A percentile compares a stretch with the other conserved stretches of the same genome.
Evolutionary conservation across 1,140 invertebrate genomes (phyloP).

Genomic region (Trypoxylus dichotomus): DNA sequence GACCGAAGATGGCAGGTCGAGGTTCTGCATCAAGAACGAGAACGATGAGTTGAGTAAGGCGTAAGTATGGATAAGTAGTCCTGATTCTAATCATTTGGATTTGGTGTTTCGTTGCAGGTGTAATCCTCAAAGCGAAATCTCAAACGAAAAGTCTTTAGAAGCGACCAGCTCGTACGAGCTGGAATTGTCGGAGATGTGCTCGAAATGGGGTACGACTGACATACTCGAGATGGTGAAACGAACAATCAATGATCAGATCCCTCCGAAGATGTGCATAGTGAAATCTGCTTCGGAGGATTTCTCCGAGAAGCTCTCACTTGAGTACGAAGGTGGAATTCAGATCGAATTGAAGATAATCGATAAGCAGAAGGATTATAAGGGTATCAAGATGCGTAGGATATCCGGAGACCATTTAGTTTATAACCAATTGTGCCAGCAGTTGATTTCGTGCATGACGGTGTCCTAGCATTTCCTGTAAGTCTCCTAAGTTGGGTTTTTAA

Average conservation of each 20-base stretch:
- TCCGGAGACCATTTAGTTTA: constrained; percentile 90
- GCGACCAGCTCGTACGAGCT: constrained; percentile 48
- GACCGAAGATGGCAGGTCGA: neutral
- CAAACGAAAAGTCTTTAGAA: neutral
- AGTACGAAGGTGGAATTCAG: constrained; percentile 83
- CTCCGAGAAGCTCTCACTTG: constrained; percentile 58
- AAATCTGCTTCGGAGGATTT: constrained; percentile 53
- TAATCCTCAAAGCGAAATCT: neutral
- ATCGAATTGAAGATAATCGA: constrained; percentile 83
- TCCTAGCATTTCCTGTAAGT: constrained; percentile 55
- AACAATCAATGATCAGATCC: constrained; percentile 74
- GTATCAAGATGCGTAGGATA: constrained; percentile 86
- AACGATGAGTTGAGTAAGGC: neutral
- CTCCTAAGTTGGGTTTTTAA: neutral
- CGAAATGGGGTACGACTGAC: constrained; percentile 73
- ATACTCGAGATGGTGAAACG: constrained; percentile 82
- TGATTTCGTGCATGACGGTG: constrained; percentile 85
- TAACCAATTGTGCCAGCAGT: constrained; percentile 85
- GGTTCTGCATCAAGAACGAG: neutral
- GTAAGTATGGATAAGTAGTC: no score
- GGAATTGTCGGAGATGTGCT: constrained; percentile 74
- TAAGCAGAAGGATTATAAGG: constrained; percentile 71
- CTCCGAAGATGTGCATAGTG: constrained; percentile 72
- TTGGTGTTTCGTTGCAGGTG: no score
- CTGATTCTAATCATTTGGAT: no score